Evolutionary conservation across 2,888 invertebrate species (phyloP).

Genomic region (Odontocolon sp.): DNA sequence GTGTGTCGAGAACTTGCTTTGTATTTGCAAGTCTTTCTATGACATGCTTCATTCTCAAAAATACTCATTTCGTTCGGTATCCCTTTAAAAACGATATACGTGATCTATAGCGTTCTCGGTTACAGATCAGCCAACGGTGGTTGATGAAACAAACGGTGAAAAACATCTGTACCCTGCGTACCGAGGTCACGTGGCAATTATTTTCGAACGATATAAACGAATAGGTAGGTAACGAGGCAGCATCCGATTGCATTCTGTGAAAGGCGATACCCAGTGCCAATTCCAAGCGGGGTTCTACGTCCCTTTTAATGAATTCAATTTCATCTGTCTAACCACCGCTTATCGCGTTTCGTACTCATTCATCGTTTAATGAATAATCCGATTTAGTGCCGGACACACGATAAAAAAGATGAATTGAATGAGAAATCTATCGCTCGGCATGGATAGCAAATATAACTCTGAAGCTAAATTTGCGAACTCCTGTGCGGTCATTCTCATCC

Average conservation of each 20-base stretch:
- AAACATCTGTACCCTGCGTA: background rate
- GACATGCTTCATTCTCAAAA: no score
- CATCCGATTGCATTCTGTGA: constrained; percentile 7
- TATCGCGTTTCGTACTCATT: background rate
- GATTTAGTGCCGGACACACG: background rate
- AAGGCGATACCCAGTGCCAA: constrained; percentile 11
- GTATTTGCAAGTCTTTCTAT: no score
- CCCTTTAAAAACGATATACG: no score
- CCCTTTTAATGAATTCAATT: constrained; percentile 32
- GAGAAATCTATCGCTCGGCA: constrained; percentile 20
- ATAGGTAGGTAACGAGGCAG: constrained; percentile 6
- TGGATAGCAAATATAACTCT: background rate
- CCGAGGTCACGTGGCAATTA: constrained; percentile 14
- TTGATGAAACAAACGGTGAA: background rate
- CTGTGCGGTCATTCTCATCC: background rate
- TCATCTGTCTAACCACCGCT: background rate
- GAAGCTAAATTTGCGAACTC: background rate
- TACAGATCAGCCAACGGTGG: no score
- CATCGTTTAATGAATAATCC: constrained; percentile 22
- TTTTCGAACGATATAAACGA: background rate
- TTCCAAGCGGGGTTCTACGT: background rate
- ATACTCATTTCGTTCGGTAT: no score
- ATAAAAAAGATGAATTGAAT: background rate
- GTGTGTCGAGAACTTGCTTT: background rate
- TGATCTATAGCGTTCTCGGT: no score